These are phyloP conservation scores for Tribolium madens DNA, from an alignment of 1,140 invertebrate species.

Conservation along the genomic window DNA sequence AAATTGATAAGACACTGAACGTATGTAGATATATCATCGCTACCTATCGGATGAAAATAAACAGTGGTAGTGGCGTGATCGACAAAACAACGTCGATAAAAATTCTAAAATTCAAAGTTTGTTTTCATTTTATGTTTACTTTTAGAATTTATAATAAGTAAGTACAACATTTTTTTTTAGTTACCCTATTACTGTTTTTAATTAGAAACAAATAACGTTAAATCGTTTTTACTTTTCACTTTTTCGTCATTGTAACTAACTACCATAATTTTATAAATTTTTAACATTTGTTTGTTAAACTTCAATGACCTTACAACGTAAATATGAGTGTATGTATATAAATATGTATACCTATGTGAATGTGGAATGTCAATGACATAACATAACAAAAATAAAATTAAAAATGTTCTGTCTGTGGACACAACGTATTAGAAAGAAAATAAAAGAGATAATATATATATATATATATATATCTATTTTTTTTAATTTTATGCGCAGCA, in stretches of 20 bases:
- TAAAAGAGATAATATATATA: too few relatives aligned
- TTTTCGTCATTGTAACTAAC: background rate
- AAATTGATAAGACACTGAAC: too few relatives aligned
- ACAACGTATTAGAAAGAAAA: too few relatives aligned
- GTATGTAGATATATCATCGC: too few relatives aligned
- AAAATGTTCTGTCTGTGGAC: too few relatives aligned
- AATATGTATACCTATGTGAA: too few relatives aligned
- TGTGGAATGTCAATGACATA: background rate
- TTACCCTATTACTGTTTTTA: background rate
- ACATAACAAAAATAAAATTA: background rate
- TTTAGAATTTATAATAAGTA: background rate
- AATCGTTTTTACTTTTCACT: background rate
- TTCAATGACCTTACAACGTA: background rate
- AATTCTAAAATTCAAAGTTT: background rate
- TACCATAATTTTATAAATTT: background rate
- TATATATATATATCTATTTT: too few relatives aligned
- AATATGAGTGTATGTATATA: background rate
- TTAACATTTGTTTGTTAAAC: background rate
- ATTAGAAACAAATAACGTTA: background rate
- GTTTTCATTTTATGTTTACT: too few relatives aligned
- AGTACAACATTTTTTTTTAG: background rate
- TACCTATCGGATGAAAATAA: background rate
- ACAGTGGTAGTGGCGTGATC: background rate
- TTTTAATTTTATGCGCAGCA: too few relatives aligned
- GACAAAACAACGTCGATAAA: background rate